Percentiles rank a stretch among this genome's conserved stretches.
phyloP scores from a whole-genome alignment of 2,888 invertebrate species.

The Unio delphinus region DNA sequence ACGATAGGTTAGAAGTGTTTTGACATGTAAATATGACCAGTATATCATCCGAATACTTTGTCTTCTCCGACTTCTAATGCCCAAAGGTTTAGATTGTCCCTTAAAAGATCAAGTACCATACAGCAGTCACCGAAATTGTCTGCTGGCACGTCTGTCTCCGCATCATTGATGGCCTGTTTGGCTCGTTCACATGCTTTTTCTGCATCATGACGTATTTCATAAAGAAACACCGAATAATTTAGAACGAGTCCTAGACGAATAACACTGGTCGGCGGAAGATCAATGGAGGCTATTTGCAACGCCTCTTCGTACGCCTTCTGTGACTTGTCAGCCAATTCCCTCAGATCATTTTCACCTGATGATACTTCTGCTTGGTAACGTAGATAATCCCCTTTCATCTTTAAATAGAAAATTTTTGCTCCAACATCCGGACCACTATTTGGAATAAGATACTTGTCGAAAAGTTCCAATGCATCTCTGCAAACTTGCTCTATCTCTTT shows the following conservation, averaged over 20 bases:
- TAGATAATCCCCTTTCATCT: constrained; percentile 99
- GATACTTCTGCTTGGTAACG: constrained; percentile 99
- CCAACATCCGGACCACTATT: constrained; percentile 85
- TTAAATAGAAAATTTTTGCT: constrained; percentile 99
- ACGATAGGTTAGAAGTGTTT: too few relatives aligned
- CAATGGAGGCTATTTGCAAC: constrained; percentile 97
- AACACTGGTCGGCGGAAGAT: constrained; percentile 99
- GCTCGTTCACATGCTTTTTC: constrained; percentile 99
- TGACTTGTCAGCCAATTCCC: constrained; percentile 80
- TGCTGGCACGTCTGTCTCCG: constrained; percentile 98
- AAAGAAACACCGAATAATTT: constrained; percentile 99
- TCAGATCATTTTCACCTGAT: constrained; percentile 85
- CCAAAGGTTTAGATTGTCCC: constrained; percentile 82
- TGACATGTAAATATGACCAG: too few relatives aligned
- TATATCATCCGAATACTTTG: constrained; percentile 1
- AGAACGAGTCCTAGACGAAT: constrained; percentile 98
- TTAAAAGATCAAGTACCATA: constrained; percentile 98
- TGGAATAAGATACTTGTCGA: constrained; percentile 99
- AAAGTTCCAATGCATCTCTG: constrained; percentile 96
- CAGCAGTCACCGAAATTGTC: constrained; percentile 99
- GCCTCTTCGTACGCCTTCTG: constrained; percentile 99
- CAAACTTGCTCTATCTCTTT: constrained; percentile 99
- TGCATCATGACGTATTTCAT: constrained; percentile 99
- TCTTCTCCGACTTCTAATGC: constrained; percentile 87
- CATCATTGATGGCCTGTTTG: constrained; percentile 99